Evolutionary conservation across 2,888 invertebrate genomes (phyloP), one percentile per base, ranked within the genome.

Genomic region (Anaspis maculata): DNA sequence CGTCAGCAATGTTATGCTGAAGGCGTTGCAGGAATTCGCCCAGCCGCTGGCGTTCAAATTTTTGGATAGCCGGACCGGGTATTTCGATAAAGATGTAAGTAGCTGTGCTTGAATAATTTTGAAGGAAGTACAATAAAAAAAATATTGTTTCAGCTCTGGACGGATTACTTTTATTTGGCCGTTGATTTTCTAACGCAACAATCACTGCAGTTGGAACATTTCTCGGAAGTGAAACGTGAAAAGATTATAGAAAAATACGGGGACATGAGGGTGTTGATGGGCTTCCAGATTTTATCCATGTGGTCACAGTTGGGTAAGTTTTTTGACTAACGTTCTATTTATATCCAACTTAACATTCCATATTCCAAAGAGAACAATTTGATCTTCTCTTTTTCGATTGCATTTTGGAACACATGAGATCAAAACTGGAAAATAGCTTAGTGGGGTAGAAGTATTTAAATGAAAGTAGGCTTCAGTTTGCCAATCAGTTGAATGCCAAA

Each of bases 211-310:
- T 64, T 89, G 34, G 87, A 88, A 56, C 79, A 77, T 44, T 86
- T 86, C 59, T 79, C 84, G n/a, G 80, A 82, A 43, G 80, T 80
- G 2, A 88, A 88, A 54, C 67, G 81, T 0, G 76, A 83, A 39
- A 83, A 83, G 61, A 79, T 87, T 35, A 70, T 83, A 10, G 80
- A 83, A 51, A 82, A 79, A 34, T 85, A 88, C 56, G 83, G 83
- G 1, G 89, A 92, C 55, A 89, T 94, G 92, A 74, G 95, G 32
- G 88, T 92, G 2, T 71, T 84, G 10, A 92, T 95, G 78, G 94
- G 91, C 15, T 81, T 88, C 58, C 89, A 92, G 57, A 87, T 95
- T 46, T 71, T 94, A 6, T 83, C 86, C 13, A 87, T 90, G 69
- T 95, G 94, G 94, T 85, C 84, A 15, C 81, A 86, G 52, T 69